Conservation (phyloP, 2,888 invertebrate species). For the Eilema griseolum region DNA sequence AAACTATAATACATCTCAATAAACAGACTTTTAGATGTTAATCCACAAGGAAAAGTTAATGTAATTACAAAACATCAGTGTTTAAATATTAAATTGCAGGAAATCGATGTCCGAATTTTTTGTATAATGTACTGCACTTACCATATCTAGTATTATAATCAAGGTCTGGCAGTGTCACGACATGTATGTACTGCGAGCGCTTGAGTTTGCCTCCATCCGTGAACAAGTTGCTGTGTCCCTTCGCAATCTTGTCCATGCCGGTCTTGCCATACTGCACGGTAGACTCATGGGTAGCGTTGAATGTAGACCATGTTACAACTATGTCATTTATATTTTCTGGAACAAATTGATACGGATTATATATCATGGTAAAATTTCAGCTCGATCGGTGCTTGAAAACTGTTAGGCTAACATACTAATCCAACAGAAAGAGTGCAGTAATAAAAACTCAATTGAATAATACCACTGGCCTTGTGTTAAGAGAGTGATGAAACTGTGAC, state of each 20-base stretch:
- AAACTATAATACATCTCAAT: too few relatives aligned
- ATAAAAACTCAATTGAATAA: constrained; percentile 67
- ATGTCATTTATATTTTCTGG: constrained; percentile 71
- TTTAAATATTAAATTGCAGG: too few relatives aligned
- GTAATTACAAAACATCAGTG: too few relatives aligned
- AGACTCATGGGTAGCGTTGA: constrained; percentile 89
- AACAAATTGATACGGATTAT: too few relatives aligned
- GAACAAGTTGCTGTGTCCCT: constrained; percentile 89
- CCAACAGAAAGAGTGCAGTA: constrained; percentile 32
- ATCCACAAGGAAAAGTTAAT: too few relatives aligned
- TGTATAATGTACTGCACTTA: too few relatives aligned
- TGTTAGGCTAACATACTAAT: not conserved
- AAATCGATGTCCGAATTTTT: too few relatives aligned
- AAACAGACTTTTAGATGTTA: too few relatives aligned
- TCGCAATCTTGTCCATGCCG: constrained; percentile 84
- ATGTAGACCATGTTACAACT: constrained; percentile 96
- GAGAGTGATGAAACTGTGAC: constrained; percentile 61
- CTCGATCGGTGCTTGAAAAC: too few relatives aligned
- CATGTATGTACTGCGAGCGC: constrained; percentile 92
- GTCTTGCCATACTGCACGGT: constrained; percentile 91
- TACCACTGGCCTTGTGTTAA: constrained; percentile 60
- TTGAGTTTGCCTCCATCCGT: too few relatives aligned
- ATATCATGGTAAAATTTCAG: too few relatives aligned
- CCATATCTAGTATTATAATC: constrained; percentile 88
- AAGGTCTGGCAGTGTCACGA: constrained; percentile 88